These are phyloP conservation scores for Amazona finschi DNA, from an alignment of 2,797 vertebrate genomes.

Conservation along the genomic window DNA sequence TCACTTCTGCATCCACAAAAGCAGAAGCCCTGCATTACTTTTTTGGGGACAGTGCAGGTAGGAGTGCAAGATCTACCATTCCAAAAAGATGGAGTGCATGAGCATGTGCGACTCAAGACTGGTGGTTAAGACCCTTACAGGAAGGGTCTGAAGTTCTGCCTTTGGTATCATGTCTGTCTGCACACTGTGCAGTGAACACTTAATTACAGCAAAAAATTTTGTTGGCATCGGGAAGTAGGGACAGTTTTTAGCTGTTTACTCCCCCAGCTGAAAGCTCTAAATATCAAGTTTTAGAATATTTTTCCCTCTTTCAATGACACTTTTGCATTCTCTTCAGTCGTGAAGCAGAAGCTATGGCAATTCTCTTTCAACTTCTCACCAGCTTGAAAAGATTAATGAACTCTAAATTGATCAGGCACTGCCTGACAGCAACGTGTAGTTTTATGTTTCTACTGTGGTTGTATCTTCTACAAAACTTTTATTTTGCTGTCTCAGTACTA, in stretches of 20 bases:
- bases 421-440: background rate
- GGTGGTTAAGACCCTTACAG: background rate
- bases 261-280: background rate
- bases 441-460: background rate
- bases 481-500: background rate
- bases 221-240: background rate
- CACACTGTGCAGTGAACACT: background rate
- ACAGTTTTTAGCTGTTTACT: background rate
- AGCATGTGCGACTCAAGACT: rapidly evolving
- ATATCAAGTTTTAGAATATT: background rate
- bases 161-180: background rate
- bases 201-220: background rate
- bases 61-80: background rate
- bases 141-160: background rate
- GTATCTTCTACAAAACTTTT: background rate
- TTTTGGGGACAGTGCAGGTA: background rate
- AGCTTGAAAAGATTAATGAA: background rate
- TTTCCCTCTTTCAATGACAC: background rate
- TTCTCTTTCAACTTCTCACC: background rate
- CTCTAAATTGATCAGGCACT: background rate
- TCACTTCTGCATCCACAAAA: background rate
- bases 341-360: background rate
- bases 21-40: background rate
- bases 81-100: background rate
- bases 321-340: background rate